Percentiles rank a stretch among this genome's conserved stretches.
These are phyloP conservation scores for Phalacrocorax carbo DNA, from an alignment of 2,113 vertebrate genomes.

Conservation along the genomic window DNA sequence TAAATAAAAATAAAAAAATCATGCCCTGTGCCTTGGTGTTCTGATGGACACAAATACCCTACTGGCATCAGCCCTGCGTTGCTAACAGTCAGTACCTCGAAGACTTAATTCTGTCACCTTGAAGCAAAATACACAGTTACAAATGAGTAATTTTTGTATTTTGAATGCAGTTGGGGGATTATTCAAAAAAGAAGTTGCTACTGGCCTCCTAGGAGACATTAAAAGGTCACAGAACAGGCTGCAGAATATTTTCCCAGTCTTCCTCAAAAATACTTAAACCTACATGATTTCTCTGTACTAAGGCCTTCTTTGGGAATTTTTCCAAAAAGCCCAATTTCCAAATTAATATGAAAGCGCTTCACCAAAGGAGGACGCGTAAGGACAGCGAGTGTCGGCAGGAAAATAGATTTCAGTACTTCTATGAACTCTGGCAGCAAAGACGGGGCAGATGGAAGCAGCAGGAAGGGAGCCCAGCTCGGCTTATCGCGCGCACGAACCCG, in stretches of 20 bases:
- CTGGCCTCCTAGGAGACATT: not conserved
- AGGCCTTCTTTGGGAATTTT: not conserved
- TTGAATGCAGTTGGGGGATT: not conserved
- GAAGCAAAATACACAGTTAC: not conserved
- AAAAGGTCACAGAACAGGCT: constrained; percentile 2
- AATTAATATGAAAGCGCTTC: not conserved
- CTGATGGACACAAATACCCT: not conserved
- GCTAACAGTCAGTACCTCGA: not conserved
- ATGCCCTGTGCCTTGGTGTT: not conserved
- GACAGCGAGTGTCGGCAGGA: not conserved
- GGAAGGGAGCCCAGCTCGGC: not conserved
- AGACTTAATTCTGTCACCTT: not conserved
- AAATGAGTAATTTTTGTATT: not conserved
- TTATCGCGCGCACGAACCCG: not conserved
- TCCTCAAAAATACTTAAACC: not conserved
- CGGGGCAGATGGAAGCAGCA: constrained; percentile 10
- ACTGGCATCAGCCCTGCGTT: not conserved
- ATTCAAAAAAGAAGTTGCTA: not conserved
- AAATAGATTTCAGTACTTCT: not conserved
- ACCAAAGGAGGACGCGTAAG: not conserved
- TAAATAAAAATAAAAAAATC: not conserved
- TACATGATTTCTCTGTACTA: constrained; percentile 17
- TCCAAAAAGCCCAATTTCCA: not conserved
- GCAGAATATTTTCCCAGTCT: constrained; percentile 9
- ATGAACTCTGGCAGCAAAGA: constrained; percentile 48